Percentiles rank a stretch among this genome's conserved stretches.
These are phyloP conservation scores for Papilio helenus DNA, from an alignment of 1,140 invertebrate genomes.

Conservation along the genomic window DNA sequence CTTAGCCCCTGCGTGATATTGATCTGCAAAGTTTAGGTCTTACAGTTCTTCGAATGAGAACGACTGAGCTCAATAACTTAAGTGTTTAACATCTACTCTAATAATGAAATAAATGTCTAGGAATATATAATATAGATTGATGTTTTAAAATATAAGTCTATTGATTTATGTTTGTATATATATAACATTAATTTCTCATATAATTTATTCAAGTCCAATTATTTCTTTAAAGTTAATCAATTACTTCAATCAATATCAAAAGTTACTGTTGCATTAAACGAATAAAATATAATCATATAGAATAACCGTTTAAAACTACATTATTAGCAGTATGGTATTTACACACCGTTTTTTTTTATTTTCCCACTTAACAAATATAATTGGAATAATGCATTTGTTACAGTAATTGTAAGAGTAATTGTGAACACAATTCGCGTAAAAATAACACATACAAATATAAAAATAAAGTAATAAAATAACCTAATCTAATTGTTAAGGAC, in stretches of 20 bases:
- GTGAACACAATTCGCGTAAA: slow-evolving; percentile 12
- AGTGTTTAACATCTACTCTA: not conserved
- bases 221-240: no score
- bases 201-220: no score
- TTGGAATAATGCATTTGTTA: not conserved
- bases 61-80: not conserved
- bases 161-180: no score
- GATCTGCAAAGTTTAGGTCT: not conserved
- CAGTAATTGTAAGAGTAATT: not conserved
- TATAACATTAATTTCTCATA: no score
- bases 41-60: not conserved
- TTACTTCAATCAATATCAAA: no score
- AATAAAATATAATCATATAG: not conserved
- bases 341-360: not conserved
- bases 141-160: no score
- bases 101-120: not conserved
- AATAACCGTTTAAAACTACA: not conserved
- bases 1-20: not conserved
- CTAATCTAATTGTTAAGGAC: slow-evolving; percentile 11
- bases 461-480: not conserved
- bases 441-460: not conserved
- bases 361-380: not conserved
- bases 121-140: not conserved
- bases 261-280: no score
- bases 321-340: not conserved